These are phyloP conservation scores for Pollachius pollachius DNA, from an alignment of 2,113 vertebrate species.

Conservation along the genomic window DNA sequence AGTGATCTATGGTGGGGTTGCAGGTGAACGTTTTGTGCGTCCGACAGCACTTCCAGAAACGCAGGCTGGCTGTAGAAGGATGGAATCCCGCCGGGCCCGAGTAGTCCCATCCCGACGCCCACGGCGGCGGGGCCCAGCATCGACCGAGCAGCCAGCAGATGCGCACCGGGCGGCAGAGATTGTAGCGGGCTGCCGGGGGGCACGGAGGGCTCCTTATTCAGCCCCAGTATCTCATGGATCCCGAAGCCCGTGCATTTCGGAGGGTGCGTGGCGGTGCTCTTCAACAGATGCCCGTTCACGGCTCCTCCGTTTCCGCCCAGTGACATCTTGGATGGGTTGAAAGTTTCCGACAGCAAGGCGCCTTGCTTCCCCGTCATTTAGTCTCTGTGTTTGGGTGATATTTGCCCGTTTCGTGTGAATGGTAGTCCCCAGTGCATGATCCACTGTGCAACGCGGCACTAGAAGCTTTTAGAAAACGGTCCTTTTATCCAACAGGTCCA, in stretches of 20 bases:
- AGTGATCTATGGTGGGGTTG: conserved; percentile 82
- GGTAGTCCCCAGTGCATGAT: conserved; percentile 84
- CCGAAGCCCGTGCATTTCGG: conserved; percentile 94
- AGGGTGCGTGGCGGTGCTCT: conserved; percentile 61
- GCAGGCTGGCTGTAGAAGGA: conserved; percentile 92
- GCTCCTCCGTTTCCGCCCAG: conserved; percentile 55
- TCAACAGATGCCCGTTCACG: conserved; percentile 52
- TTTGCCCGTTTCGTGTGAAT: conserved; percentile 44
- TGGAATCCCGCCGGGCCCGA: conserved; percentile 87
- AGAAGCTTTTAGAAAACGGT: conserved; percentile 85
- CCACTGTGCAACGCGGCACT: conserved; percentile 76
- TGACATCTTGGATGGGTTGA: conserved; percentile 77
- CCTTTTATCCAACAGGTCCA: conserved; percentile 97
- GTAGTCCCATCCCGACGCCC: conserved; percentile 88
- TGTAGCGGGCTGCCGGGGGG: conserved; percentile 80
- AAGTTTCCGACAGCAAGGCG: conserved; percentile 78
- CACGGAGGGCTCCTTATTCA: conserved; percentile 90
- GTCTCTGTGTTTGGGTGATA: conserved; percentile 53
- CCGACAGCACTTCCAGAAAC: conserved; percentile 91
- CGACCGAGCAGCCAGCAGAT: conserved; percentile 87
- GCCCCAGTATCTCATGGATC: conserved; percentile 95
- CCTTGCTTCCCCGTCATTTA: conserved; percentile 91
- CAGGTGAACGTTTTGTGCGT: conserved; percentile 85
- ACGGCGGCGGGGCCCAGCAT: conserved; percentile 84
- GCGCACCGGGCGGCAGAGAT: conserved; percentile 84